A percentile compares a stretch with the other conserved stretches of the same genome.
Conservation (phyloP, 2,888 invertebrate species). For the Ichneumoninae sp. region DNA sequence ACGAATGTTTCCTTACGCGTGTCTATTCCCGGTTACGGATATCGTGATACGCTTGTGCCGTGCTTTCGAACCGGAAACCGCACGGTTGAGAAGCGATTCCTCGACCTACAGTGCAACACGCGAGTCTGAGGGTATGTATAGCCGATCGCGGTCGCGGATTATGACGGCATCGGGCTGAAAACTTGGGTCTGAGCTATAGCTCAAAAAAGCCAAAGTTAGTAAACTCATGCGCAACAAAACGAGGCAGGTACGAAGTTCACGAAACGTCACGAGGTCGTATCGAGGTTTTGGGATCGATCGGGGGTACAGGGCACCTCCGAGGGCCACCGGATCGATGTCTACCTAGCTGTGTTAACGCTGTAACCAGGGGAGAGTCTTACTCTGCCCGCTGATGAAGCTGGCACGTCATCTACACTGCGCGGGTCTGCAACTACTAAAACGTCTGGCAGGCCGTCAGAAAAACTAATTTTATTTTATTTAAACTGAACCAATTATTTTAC, state of each 20-base stretch:
- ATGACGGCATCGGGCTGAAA: slow-evolving; percentile 6
- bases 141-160: not conserved
- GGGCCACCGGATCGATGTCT: slow-evolving; percentile 49
- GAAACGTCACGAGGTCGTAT: slow-evolving; percentile 59
- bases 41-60: slow-evolving; percentile 17
- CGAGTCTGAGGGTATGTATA: slow-evolving; percentile 2
- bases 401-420: not conserved
- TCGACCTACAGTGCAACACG: not conserved
- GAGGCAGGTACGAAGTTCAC: slow-evolving; percentile 29
- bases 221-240: slow-evolving; percentile 15
- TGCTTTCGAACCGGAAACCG: slow-evolving; percentile 25
- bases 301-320: slow-evolving; percentile 12
- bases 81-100: slow-evolving; percentile 34
- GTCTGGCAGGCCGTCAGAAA: not conserved
- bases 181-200: slow-evolving; percentile 10
- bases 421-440: not conserved
- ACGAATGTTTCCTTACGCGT: not conserved
- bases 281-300: slow-evolving; percentile 53
- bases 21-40: slow-evolving; percentile 12
- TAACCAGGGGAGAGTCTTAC: slow-evolving; percentile 15
- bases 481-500: not conserved
- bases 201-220: not conserved
- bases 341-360: slow-evolving; percentile 17
- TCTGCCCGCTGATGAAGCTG: slow-evolving; percentile 22
- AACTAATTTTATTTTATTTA: not conserved